Evolutionary conservation across 2,888 invertebrate genomes (phyloP).

Genomic region (Polydrusus pterygomalis): DNA sequence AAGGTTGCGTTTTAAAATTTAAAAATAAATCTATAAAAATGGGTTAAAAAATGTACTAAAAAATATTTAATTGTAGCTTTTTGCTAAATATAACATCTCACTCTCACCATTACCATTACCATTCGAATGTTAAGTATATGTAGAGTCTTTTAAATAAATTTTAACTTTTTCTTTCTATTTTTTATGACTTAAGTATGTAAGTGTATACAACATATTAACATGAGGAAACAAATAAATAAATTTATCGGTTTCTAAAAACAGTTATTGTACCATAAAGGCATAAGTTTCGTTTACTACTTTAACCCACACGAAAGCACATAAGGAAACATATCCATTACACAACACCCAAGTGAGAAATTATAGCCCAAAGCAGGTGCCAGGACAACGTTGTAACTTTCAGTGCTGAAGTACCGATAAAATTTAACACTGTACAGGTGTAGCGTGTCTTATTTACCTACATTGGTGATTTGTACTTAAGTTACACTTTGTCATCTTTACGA

Average conservation of each 20-base stretch:
- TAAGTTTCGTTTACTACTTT: conserved; percentile 7
- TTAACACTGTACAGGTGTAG: conserved; percentile 45
- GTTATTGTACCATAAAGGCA: not conserved
- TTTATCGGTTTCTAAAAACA: not conserved
- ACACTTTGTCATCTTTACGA: conserved; percentile 33
- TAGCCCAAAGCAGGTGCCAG: conserved; percentile 46
- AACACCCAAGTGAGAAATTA: conserved; percentile 48
- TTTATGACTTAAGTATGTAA: too few species aligned
- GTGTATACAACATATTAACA: too few species aligned
- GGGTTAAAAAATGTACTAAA: too few species aligned
- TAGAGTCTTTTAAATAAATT: too few species aligned
- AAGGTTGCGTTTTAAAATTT: too few species aligned
- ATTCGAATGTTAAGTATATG: too few species aligned
- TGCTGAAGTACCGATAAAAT: conserved; percentile 48
- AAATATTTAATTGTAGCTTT: too few species aligned
- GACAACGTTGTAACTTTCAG: conserved; percentile 41
- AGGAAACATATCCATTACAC: conserved; percentile 40
- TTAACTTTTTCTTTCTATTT: too few species aligned
- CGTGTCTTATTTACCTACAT: conserved; percentile 42
- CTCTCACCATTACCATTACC: too few species aligned
- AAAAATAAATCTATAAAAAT: too few species aligned
- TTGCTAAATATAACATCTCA: too few species aligned
- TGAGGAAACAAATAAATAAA: too few species aligned
- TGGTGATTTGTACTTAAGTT: conserved; percentile 41
- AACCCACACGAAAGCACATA: conserved; percentile 27